These are phyloP conservation scores for Tenrec ecaudatus DNA, from an alignment of 2,113 vertebrate genomes.

Conservation along the genomic window DNA sequence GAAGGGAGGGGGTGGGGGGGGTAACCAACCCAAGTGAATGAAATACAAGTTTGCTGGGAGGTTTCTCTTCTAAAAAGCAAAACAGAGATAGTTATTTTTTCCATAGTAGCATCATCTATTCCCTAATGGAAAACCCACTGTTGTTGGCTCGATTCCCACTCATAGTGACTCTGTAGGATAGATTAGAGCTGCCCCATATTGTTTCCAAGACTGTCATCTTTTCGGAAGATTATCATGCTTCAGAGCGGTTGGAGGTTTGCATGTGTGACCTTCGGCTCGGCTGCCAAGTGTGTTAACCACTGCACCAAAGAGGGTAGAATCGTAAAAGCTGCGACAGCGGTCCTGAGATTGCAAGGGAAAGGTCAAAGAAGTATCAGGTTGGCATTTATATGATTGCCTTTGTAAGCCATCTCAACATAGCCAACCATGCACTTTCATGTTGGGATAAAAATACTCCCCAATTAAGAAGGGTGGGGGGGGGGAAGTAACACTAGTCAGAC, in stretches of 20 bases:
- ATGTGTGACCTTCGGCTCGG: too few species aligned
- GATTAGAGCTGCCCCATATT: too few species aligned
- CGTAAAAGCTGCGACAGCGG: background rate
- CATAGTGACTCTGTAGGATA: too few species aligned
- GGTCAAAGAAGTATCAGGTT: background rate
- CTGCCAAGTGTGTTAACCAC: too few species aligned
- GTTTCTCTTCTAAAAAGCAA: background rate
- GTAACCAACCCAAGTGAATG: background rate
- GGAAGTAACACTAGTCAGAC: background rate
- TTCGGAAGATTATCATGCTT: too few species aligned
- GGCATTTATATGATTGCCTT: background rate
- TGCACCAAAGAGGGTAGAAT: background rate
- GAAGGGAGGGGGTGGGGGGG: too few species aligned
- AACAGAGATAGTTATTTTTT: background rate
- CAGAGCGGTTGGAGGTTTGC: too few species aligned
- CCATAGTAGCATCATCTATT: background rate
- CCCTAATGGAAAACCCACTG: too few species aligned
- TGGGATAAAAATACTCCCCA: background rate
- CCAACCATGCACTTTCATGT: background rate
- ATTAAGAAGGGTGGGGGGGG: background rate
- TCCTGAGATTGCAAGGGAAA: constrained; percentile 6
- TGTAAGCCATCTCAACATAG: background rate
- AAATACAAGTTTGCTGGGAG: background rate
- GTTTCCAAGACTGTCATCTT: too few species aligned
- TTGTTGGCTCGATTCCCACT: too few species aligned